Evolutionary conservation across 2,888 invertebrate species (phyloP).

Genomic region (Tribolium freemani): DNA sequence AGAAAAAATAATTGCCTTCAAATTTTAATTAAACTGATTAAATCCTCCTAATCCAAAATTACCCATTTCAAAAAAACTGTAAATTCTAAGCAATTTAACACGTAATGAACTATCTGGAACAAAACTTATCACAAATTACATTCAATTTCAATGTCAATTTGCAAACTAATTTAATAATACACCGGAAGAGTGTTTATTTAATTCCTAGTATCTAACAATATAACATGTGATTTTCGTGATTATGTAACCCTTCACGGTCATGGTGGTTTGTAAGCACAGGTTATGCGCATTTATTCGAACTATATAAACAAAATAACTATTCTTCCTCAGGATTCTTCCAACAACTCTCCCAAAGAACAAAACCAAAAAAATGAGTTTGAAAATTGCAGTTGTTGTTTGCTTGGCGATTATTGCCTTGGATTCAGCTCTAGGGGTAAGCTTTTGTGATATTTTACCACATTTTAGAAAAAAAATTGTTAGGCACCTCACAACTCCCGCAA

Average conservation of each 20-base stretch:
- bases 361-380: conserved; percentile 35
- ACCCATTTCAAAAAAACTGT: not conserved
- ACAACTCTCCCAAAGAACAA: not conserved
- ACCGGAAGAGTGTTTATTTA: conserved; percentile 54
- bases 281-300: conserved; percentile 39
- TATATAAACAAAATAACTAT: conserved; percentile 44
- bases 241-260: conserved; percentile 59
- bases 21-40: no score
- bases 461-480: conserved; percentile 19
- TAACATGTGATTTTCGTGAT: conserved; percentile 53
- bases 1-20: no score
- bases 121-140: conserved; percentile 31
- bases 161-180: conserved; percentile 51
- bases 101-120: conserved; percentile 5
- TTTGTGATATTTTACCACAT: conserved; percentile 8
- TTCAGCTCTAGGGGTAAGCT: conserved; percentile 46
- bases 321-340: not conserved
- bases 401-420: conserved; percentile 37
- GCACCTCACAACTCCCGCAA: conserved; percentile 15
- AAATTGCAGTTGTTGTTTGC: conserved; percentile 38
- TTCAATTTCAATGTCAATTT: conserved; percentile 54
- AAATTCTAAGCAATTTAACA: conserved; percentile 13
- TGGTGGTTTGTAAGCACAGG: conserved; percentile 51
- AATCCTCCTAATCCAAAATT: no score
- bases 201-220: conserved; percentile 53